A percentile compares a stretch with the other conserved stretches of the same genome.
phyloP scores from a whole-genome alignment of 2,113 vertebrate genomes.

The Amia ocellicauda region DNA sequence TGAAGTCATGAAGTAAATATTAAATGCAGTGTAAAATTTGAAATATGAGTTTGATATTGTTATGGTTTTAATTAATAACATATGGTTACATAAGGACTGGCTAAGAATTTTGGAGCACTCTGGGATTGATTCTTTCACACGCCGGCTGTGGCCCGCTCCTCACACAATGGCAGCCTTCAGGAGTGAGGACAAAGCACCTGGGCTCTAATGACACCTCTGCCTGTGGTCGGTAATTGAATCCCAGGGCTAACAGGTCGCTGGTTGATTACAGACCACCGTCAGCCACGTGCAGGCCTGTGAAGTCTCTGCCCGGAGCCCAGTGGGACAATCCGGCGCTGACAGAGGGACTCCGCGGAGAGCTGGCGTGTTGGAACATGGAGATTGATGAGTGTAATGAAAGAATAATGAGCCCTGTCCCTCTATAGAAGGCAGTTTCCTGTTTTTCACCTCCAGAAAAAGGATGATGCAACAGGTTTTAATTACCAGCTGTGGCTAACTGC shows the following conservation, averaged over 20 bases:
- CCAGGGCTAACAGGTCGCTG: background rate
- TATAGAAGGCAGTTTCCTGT: background rate
- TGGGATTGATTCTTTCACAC: too few species aligned
- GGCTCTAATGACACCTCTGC: too few species aligned
- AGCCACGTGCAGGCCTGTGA: background rate
- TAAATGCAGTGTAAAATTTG: too few species aligned
- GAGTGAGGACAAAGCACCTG: too few species aligned
- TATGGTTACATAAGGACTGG: too few species aligned
- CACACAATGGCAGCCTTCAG: too few species aligned
- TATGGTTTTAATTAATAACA: too few species aligned
- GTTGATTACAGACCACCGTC: background rate
- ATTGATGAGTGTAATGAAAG: constrained; percentile 4
- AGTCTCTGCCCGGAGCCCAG: background rate
- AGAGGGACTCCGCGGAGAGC: background rate
- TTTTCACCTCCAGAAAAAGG: background rate
- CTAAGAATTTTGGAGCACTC: too few species aligned
- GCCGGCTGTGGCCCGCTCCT: too few species aligned
- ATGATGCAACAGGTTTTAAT: background rate
- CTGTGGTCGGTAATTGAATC: too few species aligned
- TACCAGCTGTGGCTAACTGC: constrained; percentile 6
- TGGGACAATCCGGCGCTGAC: background rate
- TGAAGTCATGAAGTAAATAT: too few species aligned
- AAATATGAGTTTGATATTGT: too few species aligned
- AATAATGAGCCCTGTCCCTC: background rate
- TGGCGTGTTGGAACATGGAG: background rate